Evolutionary conservation across 2,113 vertebrate genomes (phyloP), one percentile per base, ranked within the genome.

Genomic region (Hypocryptadius cinnamomeus): DNA sequence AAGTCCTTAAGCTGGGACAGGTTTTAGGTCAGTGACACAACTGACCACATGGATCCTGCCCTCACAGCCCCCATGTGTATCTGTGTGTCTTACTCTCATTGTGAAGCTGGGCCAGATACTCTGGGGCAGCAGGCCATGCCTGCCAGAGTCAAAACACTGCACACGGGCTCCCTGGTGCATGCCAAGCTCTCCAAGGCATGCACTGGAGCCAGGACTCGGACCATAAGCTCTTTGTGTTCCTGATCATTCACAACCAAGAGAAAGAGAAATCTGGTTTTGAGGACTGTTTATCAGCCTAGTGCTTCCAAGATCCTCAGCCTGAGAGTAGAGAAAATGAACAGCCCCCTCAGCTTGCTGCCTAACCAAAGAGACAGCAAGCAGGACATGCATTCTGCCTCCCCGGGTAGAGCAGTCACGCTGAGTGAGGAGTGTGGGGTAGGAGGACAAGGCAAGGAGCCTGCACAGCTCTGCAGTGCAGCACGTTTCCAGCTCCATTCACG

Each of bases 151-250:
- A 65, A 72, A 85, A 27, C 5, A 1, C 71, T 31, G 76, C 76
- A 83, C 87, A 51, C 2, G 51, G 71, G 88, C 92, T 92, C 71
- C 79, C 64, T 33, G 71, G 17, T 5, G 68, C 24, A 24, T 90
- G 94, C 85, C 92, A 93, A 80, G 64, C 71, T 85, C 82, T 90
- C 70, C 90, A 66, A 48, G 51, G 64, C 35, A 59, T 18, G 79
- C 64, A 47, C 85, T 74, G 31, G 21, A 88, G 91, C 84, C 92
- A 93, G 91, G 23, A 51, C 78, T 63, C 1, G 0, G 45, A 87
- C 61, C 95, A 85, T 76, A 65, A 90, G 73, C 70, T 80, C 89
- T 92, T 91, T 92, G 95, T 94, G 60, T 45, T 89, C 40, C 73
- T 81, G 72, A 70, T 84, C 86, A 92, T 84, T 96, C 82, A 93